A percentile compares a stretch with the other conserved stretches of the same genome.
These are phyloP conservation scores for Petrocephalus microphthalmus DNA, from an alignment of 2,113 vertebrate genomes.

Conservation along the genomic window DNA sequence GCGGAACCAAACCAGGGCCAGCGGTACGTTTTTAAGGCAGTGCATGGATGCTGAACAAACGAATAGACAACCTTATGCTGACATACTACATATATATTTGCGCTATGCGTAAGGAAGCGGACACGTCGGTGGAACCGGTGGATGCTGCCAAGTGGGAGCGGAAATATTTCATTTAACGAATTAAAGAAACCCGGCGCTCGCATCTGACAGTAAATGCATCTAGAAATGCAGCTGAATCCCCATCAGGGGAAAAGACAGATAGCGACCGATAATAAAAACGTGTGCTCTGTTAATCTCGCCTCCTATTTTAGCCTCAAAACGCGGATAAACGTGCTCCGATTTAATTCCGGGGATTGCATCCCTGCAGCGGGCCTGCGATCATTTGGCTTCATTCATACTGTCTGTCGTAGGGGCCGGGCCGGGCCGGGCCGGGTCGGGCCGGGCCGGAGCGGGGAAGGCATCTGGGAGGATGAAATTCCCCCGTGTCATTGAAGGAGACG, in stretches of 20 bases:
- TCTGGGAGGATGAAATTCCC: conserved; percentile 18
- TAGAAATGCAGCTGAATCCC: neutral
- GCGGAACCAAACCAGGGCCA: neutral
- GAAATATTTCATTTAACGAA: neutral
- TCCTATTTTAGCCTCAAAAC: neutral
- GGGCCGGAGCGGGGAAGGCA: neutral
- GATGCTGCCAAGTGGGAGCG: neutral
- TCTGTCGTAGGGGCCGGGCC: neutral
- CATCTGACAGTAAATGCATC: neutral
- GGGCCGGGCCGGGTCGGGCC: neutral
- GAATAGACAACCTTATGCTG: neutral
- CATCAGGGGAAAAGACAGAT: neutral
- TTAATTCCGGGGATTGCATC: neutral
- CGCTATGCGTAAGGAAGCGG: neutral
- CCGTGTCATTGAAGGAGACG: conserved; percentile 14
- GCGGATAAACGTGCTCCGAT: no score
- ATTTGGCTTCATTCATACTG: neutral
- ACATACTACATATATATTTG: neutral
- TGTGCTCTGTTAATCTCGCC: neutral
- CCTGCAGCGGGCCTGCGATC: neutral
- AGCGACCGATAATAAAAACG: neutral
- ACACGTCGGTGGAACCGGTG: neutral
- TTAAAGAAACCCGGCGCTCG: neutral
- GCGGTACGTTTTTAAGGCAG: neutral
- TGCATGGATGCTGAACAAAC: neutral